A percentile compares a stretch with the other conserved stretches of the same genome.
Conservation (phyloP, 2,113 vertebrate genomes). For the Uria lomvia region DNA sequence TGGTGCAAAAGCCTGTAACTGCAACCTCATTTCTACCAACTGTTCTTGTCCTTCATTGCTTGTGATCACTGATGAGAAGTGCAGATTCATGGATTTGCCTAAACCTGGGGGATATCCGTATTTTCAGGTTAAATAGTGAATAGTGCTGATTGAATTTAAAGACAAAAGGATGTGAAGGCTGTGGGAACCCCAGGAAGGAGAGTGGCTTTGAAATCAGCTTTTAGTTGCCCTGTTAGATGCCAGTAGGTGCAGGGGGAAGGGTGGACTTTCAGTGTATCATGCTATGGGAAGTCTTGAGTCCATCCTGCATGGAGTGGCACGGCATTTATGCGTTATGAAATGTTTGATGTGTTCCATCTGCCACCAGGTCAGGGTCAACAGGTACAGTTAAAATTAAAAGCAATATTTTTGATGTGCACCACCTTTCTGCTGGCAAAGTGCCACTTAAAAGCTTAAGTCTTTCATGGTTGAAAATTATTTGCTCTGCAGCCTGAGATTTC, state of each 20-base stretch:
- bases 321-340: neutral
- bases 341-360: neutral
- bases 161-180: neutral
- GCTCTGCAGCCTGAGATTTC: neutral
- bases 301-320: rapidly evolving
- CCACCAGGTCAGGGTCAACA: neutral
- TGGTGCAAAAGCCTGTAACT: neutral
- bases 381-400: neutral
- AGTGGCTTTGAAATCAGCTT: neutral
- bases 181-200: neutral
- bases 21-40: neutral
- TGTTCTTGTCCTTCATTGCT: neutral
- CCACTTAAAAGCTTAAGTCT: neutral
- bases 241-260: neutral
- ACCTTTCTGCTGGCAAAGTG: neutral
- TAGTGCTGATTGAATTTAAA: neutral
- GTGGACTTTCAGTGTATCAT: neutral
- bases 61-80: neutral
- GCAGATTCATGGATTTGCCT: neutral
- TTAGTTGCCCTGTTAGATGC: neutral
- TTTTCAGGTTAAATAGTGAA: neutral
- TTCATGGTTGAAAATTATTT: neutral
- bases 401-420: neutral
- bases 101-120: neutral
- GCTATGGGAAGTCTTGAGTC: neutral